phyloP scores from a whole-genome alignment of 2,797 vertebrate species.

The Nannoperca obscura region DNA sequence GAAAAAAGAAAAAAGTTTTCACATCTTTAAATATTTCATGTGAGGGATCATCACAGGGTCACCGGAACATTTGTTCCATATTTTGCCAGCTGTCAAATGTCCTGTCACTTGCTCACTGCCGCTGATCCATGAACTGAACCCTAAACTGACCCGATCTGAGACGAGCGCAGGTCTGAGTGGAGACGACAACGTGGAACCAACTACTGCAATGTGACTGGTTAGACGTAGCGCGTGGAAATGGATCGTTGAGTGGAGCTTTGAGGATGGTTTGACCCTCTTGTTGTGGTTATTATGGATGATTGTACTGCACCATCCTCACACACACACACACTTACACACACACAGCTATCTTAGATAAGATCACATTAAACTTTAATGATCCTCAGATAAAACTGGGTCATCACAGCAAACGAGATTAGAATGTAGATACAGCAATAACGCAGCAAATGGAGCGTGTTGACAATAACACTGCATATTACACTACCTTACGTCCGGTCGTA shows the following conservation, averaged over 20 bases:
- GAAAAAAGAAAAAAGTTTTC: not conserved
- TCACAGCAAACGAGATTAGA: slow-evolving; percentile 32
- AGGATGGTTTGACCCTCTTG: slow-evolving; percentile 13
- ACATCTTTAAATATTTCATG: slow-evolving; percentile 23
- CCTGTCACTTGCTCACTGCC: slow-evolving; percentile 14
- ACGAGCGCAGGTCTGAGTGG: slow-evolving; percentile 14
- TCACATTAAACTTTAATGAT: slow-evolving; percentile 64
- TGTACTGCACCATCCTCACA: not conserved
- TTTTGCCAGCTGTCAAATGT: slow-evolving; percentile 24
- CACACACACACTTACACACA: not conserved
- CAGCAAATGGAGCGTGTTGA: slow-evolving; percentile 49
- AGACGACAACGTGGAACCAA: not conserved
- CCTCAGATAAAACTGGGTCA: slow-evolving; percentile 44
- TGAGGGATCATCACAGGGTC: slow-evolving; percentile 27
- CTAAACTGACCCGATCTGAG: not conserved
- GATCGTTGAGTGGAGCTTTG: not conserved
- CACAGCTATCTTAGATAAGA: slow-evolving; percentile 42
- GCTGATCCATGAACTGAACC: slow-evolving; percentile 11
- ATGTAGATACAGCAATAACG: slow-evolving; percentile 23
- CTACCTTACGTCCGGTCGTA: not conserved
- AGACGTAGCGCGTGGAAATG: not conserved
- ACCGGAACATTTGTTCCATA: slow-evolving; percentile 14
- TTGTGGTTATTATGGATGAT: slow-evolving; percentile 37
- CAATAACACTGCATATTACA: slow-evolving; percentile 21
- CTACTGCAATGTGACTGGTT: not conserved